A percentile compares a stretch with the other conserved stretches of the same genome.
phyloP scores from a whole-genome alignment of 2,888 invertebrate species.

The Macrosiphum euphorbiae region DNA sequence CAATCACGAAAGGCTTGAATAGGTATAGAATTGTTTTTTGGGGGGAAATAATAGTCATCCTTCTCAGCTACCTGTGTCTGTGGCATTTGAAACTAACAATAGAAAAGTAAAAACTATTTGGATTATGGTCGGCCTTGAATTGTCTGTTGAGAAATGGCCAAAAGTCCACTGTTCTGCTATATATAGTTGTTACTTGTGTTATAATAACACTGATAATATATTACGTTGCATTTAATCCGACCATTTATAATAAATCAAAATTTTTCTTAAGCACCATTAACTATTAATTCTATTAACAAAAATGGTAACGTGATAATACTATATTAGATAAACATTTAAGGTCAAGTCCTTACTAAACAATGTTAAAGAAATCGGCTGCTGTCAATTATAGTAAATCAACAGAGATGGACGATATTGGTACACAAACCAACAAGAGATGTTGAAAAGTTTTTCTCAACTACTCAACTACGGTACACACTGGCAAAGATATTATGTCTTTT shows the following conservation, averaged over 20 bases:
- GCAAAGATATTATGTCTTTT: neutral
- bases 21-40: neutral
- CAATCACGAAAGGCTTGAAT: neutral
- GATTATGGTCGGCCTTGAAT: neutral
- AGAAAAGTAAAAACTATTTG: neutral
- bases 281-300: neutral
- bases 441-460: neutral
- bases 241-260: neutral
- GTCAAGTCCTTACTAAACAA: neutral
- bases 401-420: neutral
- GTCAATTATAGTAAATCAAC: constrained; percentile 8
- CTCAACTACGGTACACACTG: neutral
- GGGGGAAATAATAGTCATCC: neutral
- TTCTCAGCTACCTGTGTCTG: neutral
- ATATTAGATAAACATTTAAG: neutral
- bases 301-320: neutral
- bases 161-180: neutral
- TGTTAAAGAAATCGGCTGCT: neutral
- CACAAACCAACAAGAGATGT: neutral
- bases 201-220: neutral
- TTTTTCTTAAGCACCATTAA: neutral
- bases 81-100: neutral
- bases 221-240: neutral
- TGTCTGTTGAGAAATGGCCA: neutral
- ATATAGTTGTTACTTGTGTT: neutral